Evolutionary conservation across 2,113 vertebrate genomes (phyloP).

Genomic region (Nycticebus coucang): DNA sequence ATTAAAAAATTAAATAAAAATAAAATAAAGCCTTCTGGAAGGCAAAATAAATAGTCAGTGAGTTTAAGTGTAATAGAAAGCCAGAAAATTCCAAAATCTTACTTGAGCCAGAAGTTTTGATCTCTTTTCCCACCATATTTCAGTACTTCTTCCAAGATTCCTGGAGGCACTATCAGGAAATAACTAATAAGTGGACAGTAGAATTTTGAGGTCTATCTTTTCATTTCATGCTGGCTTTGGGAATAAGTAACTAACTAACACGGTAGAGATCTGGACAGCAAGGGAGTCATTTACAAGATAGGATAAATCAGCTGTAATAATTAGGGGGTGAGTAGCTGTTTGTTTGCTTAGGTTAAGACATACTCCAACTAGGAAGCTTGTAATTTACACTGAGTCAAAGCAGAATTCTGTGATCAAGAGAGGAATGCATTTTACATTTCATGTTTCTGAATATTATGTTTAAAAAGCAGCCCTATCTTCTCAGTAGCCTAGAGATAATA

Average conservation of each 20-base stretch:
- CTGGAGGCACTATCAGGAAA: constrained; percentile 44
- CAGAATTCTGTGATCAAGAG: not conserved
- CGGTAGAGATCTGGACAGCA: constrained; percentile 12
- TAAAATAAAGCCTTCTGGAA: too few relatives aligned
- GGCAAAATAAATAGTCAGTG: too few relatives aligned
- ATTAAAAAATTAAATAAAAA: too few relatives aligned
- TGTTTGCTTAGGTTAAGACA: constrained; percentile 14
- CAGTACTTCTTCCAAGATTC: not conserved
- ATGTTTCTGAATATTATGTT: constrained; percentile 46
- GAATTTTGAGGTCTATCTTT: constrained; percentile 40
- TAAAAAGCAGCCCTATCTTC: not conserved
- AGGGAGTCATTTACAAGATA: constrained; percentile 23
- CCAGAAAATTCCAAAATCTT: not conserved
- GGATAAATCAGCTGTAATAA: constrained; percentile 33
- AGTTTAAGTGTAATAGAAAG: constrained; percentile 43
- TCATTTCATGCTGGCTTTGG: constrained; percentile 4
- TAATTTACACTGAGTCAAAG: constrained; percentile 21
- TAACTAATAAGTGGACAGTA: not conserved
- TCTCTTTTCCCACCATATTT: constrained; percentile 23
- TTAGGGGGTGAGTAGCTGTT: constrained; percentile 3
- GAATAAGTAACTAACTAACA: not conserved
- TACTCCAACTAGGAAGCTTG: not conserved
- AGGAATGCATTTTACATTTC: not conserved
- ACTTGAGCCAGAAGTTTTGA: not conserved
- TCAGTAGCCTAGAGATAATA: not conserved